Evolutionary conservation across 2,113 vertebrate species (phyloP), one percentile per base, ranked within the genome.

Genomic region (Riparia riparia): DNA sequence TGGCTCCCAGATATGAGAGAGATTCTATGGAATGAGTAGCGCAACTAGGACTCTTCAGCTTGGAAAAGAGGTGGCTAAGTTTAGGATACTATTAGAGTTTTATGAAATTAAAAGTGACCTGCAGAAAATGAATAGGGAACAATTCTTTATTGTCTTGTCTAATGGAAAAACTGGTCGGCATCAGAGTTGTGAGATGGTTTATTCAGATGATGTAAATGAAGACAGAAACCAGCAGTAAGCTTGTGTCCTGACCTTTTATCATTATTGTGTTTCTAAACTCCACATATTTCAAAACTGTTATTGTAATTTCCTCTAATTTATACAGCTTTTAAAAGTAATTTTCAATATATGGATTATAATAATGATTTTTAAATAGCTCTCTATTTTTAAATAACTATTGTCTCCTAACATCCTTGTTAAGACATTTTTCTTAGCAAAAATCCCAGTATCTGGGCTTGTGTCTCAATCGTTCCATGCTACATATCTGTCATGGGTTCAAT

Each of bases 371-470:
- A 66, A 91, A 26, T 61, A 50, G 19, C 15, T 58, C 17, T 24
- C 13, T 78, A 5, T 78, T 66, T 81, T 66, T 37, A 60, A 82
- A 24, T n/a, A 56, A 34, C 13, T 79, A 15, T 69, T 21, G 18
- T 91, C 37, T 89, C 18, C 68, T 79, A 39, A 22, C 0, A 1
- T 68, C 21, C 31, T 58, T 64, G 14, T 42, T 50, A 64, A 74
- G 45, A 61, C 11, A 47, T 84, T 58, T 84, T 47, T 78, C 26
- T 49, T 21, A 20, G 63, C 12, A 9, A 64, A 72, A 86, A 90
- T 3, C 3, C 1, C 17, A n/a, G 0, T 45, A 47, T 49, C 14
- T 74, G 28, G 8, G 9, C 24, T 70, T 69, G 39, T 53, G 29
- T 71, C 47, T 81, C 34, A 47, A 2, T 58, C 44, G 47, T 37